Evolutionary conservation across 2,113 vertebrate genomes (phyloP).

Genomic region (Chaetorhynchus papuensis): DNA sequence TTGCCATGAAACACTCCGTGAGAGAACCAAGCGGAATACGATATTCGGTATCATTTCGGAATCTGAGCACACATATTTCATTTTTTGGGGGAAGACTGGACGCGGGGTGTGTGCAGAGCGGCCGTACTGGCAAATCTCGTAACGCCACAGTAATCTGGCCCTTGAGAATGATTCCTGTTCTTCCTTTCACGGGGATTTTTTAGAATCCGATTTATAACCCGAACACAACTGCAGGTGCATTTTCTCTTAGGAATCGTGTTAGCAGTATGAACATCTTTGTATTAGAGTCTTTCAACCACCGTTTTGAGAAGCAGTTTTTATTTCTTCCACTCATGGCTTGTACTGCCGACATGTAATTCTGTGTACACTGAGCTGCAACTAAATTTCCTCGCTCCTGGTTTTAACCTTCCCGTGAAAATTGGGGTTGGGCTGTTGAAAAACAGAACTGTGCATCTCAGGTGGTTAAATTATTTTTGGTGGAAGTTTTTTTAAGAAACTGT

Average conservation of each 20-base stretch:
- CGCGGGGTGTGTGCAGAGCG: background rate
- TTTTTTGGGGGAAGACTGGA: background rate
- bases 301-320: background rate
- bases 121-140: background rate
- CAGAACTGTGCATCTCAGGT: background rate
- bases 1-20: fast-evolving
- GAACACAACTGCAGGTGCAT: fast-evolving
- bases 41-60: background rate
- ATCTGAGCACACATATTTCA: fast-evolving
- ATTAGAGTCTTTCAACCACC: fast-evolving
- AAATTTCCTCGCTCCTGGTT: background rate
- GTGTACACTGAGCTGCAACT: background rate
- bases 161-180: background rate
- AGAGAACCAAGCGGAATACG: fast-evolving
- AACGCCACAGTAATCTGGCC: background rate
- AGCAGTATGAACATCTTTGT: fast-evolving
- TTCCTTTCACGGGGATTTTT: background rate
- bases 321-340: background rate
- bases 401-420: background rate
- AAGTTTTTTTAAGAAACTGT: background rate
- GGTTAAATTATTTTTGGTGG: background rate
- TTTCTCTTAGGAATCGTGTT: background rate
- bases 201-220: background rate
- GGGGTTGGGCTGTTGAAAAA: background rate
- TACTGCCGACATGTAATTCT: background rate